Evolutionary conservation across 2,797 vertebrate genomes (phyloP), one percentile per base, ranked within the genome.

Genomic region (Sus cebifrons): DNA sequence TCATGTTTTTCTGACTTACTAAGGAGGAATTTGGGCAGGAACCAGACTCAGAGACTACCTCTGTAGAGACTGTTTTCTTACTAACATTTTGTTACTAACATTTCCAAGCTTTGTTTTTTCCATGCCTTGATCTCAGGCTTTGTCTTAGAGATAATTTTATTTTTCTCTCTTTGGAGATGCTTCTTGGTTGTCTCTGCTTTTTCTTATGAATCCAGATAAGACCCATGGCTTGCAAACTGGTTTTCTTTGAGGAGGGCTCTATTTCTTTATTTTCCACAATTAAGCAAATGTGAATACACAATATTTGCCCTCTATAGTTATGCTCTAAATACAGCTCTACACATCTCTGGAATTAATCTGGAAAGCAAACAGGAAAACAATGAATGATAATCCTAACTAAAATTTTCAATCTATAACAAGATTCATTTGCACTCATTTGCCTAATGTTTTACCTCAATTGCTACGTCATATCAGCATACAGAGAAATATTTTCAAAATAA

Each of bases 231-330:
- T 74, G 44, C 15, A 78, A 92, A 86, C 23, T 14, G 8, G 0
- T 86, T 94, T 75, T 52, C 52, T 68, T 74, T 73, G 40, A 60
- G 49, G 14, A 89, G 58, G 58, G 89, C 74, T 74, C 32, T 67
- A 49, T 64, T 84, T 18, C n/a, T 71, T 44, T n/a, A 16, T 77
- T 95, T 90, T 83, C 54, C 10, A 62, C 17, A 70, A 32, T 40
- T 74, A 85, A 68, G 36, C 23, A 89, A 86, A 92, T 54, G 21
- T 40, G 25, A 86, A 73, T 82, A 62, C 15, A 44, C 1, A 62
- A 56, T 36, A 20, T 40, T 14, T 56, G 0, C 6, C 62, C 14
- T 58, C 0, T 5, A 36, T 17, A n/a, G 8, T 23, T 62, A 49
- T 49, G 58, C 68, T 94, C 9, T 82, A 74, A 79, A 40, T 10